Conservation (phyloP, 2,113 vertebrate genomes). For the Leptobrachium ailaonicum region DNA sequence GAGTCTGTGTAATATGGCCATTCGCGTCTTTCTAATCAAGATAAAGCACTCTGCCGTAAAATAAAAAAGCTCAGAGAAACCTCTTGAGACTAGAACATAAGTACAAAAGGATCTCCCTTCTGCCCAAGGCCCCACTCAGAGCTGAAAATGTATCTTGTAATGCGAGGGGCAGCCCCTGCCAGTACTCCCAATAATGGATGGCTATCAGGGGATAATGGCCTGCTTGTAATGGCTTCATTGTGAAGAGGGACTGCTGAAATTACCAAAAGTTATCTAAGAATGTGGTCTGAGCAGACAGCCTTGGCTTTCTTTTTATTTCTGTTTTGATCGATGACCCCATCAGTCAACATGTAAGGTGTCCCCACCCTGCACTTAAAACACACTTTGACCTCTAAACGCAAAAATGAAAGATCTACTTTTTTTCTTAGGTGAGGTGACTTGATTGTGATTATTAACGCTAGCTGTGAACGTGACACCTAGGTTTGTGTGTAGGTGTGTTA, state of each 20-base stretch:
- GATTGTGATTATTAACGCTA: too few species aligned
- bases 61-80: constrained; percentile 15
- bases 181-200: constrained; percentile 37
- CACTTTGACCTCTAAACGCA: too few species aligned
- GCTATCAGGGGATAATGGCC: constrained; percentile 55
- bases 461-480: too few species aligned
- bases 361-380: too few species aligned
- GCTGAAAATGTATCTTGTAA: constrained; percentile 53
- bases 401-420: too few species aligned
- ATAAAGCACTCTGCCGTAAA: not conserved
- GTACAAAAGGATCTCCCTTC: constrained; percentile 26
- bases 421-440: too few species aligned
- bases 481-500: too few species aligned
- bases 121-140: constrained; percentile 36
- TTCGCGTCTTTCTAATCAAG: constrained; percentile 14
- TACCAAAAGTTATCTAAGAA: constrained; percentile 50
- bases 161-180: constrained; percentile 53
- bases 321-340: constrained; percentile 7
- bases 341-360: not conserved
- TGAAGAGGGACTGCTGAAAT: constrained; percentile 56
- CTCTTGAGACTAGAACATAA: constrained; percentile 32
- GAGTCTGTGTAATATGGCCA: not conserved
- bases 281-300: constrained; percentile 56
- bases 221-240: constrained; percentile 57
- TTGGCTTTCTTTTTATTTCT: constrained; percentile 53